Evolutionary conservation across 1,140 invertebrate species (phyloP).

Genomic region (Trichomalopsis sarcophagae): DNA sequence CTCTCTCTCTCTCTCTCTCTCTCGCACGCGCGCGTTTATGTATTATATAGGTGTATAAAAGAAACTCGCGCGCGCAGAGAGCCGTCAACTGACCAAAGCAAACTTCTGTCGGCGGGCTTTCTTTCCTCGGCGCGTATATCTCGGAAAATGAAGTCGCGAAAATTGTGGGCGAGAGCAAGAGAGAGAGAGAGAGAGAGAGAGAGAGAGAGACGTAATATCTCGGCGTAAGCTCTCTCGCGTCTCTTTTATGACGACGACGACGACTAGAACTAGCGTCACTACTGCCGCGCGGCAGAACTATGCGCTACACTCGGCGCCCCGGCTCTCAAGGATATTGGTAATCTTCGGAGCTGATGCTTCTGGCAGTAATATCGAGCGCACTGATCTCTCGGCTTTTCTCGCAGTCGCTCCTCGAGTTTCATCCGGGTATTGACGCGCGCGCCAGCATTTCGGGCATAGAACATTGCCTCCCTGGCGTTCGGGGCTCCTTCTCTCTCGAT

Average conservation of each 20-base stretch:
- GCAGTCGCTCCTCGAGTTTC: conserved; percentile 16
- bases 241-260: conserved; percentile 73
- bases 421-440: not conserved
- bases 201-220: conserved; percentile 68
- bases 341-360: conserved; percentile 62
- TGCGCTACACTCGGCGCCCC: not conserved
- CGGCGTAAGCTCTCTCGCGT: conserved; percentile 65
- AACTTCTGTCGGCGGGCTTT: not conserved
- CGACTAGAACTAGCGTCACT: not conserved
- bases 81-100: not conserved
- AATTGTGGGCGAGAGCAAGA: conserved; percentile 60
- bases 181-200: conserved; percentile 47
- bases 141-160: conserved; percentile 69
- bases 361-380: conserved; percentile 72
- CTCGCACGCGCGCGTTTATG: not conserved
- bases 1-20: conserved; percentile 8
- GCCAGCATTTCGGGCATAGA: not conserved
- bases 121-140: not conserved
- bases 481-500: not conserved
- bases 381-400: conserved; percentile 70
- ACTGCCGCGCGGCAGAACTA: not conserved
- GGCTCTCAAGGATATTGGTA: conserved; percentile 74
- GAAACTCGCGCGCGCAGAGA: not conserved
- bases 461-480: not conserved
- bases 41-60: not conserved